Evolutionary conservation across 1,140 invertebrate species (phyloP).

Genomic region (Scaptodrosophila lebanonensis): DNA sequence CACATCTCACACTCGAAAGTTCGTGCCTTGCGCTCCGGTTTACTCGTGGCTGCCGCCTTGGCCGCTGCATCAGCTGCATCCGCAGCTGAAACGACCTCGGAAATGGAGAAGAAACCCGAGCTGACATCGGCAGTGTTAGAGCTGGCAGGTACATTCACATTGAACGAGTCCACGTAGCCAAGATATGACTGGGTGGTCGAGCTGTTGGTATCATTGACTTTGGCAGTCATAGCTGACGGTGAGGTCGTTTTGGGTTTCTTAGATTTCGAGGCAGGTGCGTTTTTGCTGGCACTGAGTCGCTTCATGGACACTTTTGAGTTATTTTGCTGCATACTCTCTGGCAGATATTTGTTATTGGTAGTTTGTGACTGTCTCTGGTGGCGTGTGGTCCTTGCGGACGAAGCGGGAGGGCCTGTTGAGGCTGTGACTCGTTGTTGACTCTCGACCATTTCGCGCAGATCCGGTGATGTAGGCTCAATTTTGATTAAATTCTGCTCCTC

Average conservation of each 20-base stretch:
- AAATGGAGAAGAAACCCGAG: constrained; percentile 66
- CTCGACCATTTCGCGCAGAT: constrained; percentile 62
- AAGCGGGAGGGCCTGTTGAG: constrained; percentile 20
- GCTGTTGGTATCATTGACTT: constrained; percentile 17
- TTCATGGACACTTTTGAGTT: too few relatives aligned
- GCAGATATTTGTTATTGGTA: constrained; percentile 23
- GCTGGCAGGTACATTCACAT: constrained; percentile 41
- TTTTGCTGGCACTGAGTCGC: constrained; percentile 10
- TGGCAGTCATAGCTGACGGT: background rate
- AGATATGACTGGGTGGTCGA: constrained; percentile 42
- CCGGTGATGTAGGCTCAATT: constrained; percentile 68
- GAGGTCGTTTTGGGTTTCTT: constrained; percentile 26
- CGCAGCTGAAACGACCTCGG: constrained; percentile 62
- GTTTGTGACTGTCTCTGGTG: constrained; percentile 47
- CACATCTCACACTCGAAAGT: constrained; percentile 87
- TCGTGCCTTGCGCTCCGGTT: constrained; percentile 49
- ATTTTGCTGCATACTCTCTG: background rate
- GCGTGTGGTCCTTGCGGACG: constrained; percentile 48
- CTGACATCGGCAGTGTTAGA: constrained; percentile 47
- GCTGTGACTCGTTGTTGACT: constrained; percentile 40
- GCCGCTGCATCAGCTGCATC: constrained; percentile 60
- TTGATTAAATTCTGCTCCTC: constrained; percentile 69
- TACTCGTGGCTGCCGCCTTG: constrained; percentile 42
- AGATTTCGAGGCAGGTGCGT: background rate
- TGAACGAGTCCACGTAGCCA: constrained; percentile 52